These are phyloP conservation scores for Syrmaticus mikado DNA, from an alignment of 2,113 vertebrate genomes.

Conservation along the genomic window DNA sequence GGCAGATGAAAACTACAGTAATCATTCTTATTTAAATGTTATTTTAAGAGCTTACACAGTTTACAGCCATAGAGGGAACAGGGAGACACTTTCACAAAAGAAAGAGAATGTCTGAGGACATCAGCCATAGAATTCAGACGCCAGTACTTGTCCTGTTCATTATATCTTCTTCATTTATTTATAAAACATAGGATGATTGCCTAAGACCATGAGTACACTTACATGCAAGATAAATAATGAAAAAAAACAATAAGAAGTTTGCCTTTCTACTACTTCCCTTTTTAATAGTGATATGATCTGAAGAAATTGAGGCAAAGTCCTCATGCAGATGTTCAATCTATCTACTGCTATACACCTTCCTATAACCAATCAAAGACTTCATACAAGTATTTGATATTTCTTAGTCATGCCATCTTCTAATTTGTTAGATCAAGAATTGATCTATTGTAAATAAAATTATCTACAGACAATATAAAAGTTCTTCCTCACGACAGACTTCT, in stretches of 20 bases:
- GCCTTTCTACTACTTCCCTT: neutral
- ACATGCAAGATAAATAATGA: neutral
- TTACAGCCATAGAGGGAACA: neutral
- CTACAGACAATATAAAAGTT: neutral
- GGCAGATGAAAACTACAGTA: constrained; percentile 28
- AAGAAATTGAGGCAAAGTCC: neutral
- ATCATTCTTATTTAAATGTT: constrained; percentile 29
- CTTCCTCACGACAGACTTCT: neutral
- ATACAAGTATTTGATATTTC: neutral
- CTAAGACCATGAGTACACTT: neutral
- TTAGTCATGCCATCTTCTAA: neutral
- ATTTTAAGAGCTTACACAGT: constrained; percentile 39
- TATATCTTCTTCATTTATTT: neutral
- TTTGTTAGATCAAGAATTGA: neutral
- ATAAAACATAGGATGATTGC: neutral
- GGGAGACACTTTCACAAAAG: neutral
- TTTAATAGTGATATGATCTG: neutral
- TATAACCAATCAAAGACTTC: neutral
- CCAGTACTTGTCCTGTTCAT: neutral
- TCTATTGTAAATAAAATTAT: neutral
- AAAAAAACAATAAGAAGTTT: neutral
- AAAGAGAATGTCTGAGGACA: constrained; percentile 24
- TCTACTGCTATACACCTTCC: neutral
- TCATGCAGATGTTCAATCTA: neutral
- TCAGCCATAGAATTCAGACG: constrained; percentile 8